Evolutionary conservation across 92 coral and sea anemone species (phyloP), one percentile per base, ranked within the genome.

Genomic region (Diadumene lineata): DNA sequence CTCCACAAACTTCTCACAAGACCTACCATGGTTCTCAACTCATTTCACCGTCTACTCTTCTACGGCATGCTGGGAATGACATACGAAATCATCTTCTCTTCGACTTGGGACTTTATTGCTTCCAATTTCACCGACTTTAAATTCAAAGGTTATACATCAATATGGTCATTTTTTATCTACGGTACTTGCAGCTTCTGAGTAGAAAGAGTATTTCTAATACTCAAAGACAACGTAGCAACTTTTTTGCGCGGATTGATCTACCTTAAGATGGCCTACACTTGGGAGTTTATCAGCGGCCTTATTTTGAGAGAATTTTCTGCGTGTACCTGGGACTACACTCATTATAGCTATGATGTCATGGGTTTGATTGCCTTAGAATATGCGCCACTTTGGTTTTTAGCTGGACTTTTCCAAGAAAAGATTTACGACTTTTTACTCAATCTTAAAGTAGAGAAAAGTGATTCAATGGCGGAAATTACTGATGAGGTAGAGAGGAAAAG

Each of bases 111-210:
- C 17, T 84, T 86, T 64, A 80, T 77, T 4, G 66, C 75, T 17
- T 80, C 89, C 10, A 63, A 80, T 31, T 87, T 86, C 68, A 62
- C 89, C 23, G 64, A 84, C 56, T 38, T 83, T 60, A 57, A 72
- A 43, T 79, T 90, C 74, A 69, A 72, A 30, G 96, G 96, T 13
- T 90, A 90, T 66, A 79, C 96, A 0, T 86, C 96, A 0, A 23
- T 90, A 11, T 90, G 96, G 96, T 86, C 96, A 0, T 90, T 90
- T 70, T 80, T 90, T 27, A 90, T 90, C 33, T 90, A 90, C 57
- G 92, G 89, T 26, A 80, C 89, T 0, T 87, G 96, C 67, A 90
- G 92, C 38, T 86, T 64, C 64, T 90, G 96, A 50, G 96, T 85
- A 16, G 96, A 90, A 65, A 78, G 79, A 25, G 85, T 90, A 16